Evolutionary conservation across 2,888 invertebrate genomes (phyloP), one percentile per base, ranked within the genome.

Genomic region (Linnaemya tessellans): DNA sequence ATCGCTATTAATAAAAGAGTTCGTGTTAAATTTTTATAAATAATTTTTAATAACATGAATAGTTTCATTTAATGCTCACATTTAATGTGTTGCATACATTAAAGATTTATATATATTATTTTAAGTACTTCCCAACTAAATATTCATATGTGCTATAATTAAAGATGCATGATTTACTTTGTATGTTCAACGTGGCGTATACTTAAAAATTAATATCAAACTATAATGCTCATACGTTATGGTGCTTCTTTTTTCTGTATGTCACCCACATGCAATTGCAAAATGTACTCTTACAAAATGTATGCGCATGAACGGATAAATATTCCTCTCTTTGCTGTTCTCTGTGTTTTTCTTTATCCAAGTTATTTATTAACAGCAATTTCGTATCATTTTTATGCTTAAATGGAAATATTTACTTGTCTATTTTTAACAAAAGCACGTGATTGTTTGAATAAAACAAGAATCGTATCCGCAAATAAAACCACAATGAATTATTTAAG

Each of bases 401-500:
- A 79, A 79, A 64, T 22, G 64, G 79, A 64, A 54, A 64, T 81
- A 54, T 70, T 81, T 46, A 49, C 68, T 70, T 43, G 18, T 3
- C 20, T 46, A 35, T 25, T 67, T 74, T 68, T 18, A 62, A 62
- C 46, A 75, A 79, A 81, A 81, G 81, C 81, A 81, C 81, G 81
- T 81, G 81, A 81, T 70, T 81, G 64, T 38, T 71, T 64, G 43
- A 49, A 62, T 75, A 38, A 30, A 75, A 81, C 51, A 68, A 62
- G 35, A 22, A 54, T 41, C 22, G 25, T 74, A 67, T 68, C 67
- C 74, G 60, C 51, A 60, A 30, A 67, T 68, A 54, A 81, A 74
- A 80, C 73, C 80, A 68, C 74, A 81, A 58, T 70, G 58, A 73
- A 67, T 74, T 68, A 74, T 74, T 74, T 49, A 80, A 71, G 43